Evolutionary conservation across 35 echinoderm and acorn worm species (phyloP), one percentile per base, ranked within the genome.

Genomic region (Nesometra sesokonis): DNA sequence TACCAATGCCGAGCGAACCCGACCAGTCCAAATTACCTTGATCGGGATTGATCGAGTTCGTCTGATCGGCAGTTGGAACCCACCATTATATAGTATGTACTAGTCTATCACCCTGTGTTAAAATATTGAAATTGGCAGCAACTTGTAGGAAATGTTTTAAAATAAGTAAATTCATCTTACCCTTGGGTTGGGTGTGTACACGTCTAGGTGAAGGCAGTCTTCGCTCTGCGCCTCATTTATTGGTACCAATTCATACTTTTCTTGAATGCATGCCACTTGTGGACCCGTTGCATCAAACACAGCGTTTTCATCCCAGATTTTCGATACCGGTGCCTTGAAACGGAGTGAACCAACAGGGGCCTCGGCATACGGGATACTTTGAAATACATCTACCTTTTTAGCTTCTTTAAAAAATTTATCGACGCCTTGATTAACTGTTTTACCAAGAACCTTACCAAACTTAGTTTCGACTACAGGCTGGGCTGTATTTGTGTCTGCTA

Each of bases 161-260:
- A 43, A 43, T 7, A 15, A 7, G 15, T 43, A 43, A 4, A 78
- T 27, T 87, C 17, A 30, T 84, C 82, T 37, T 23, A 90, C 84
- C 83, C 76, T 82, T 81, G 79, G 84, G 3, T 84, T 82, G 7
- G 94, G 91, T 11, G 79, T 78, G 46, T 83, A 97, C 0, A 97
- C 84, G 76, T 93, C 93, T 3, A 97, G 79, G 83, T 97, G 86
- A 8, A 97, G 82, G 35, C 94, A 97, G 84, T 97, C 94, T 86
- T 97, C 94, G 76, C 86, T 87, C 47, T 84, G 86, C 8, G 32
- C 29, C 17, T 85, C 77, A 1, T 13, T 13, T 2, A 67, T 27
- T 67, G 52, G 52, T 17, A 67, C 8, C 8, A 67, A 19, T 19
- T 9, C 9, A 9, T 2, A 17, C 1, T 17, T 9, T 3, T 11